Base-by-base conservation (phyloP, 2,888 invertebrate genomes). In the Embidobia sp. region DNA sequence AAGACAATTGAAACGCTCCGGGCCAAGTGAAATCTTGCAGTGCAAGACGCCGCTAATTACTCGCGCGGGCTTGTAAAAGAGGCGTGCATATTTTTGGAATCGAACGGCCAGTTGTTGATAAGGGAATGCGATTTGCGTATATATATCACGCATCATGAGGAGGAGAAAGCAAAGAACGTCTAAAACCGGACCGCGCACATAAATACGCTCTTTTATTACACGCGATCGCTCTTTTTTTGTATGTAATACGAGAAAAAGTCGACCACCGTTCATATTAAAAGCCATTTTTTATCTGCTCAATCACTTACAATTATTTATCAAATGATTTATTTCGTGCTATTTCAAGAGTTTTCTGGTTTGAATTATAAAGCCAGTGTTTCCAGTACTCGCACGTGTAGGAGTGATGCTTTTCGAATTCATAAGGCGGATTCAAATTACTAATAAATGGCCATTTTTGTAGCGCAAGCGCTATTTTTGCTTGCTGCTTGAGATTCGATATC, bases 121-220 rank as follows among this genome's bases (percentile, higher is more conserved):
- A 61, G 48, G 19, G 44, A 46, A 55, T 40, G 37, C 55, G 40
- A 37, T 26, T 55, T 16, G 55, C 16, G 19, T 37, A 59, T 44
- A 44, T 59, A 44, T 44, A 55, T 55, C 46, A 22, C 22, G 33
- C 22, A 42, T n/a, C 33, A 59, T 33, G 59, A 59, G 16, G 46
- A 16, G 44, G 46, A 46, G 46, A 59, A 46, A 57, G 42, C 11
- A 29, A 29, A 19, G 27, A 40, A 40, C 31, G 18, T 42, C 40
- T 57, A 57, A 57, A 57, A 42, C 31, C 33, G 22, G 33, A 59
- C 29, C 44, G 44, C 31, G 3, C 7, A n/a, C 33, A 59, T 59
- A 59, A 59, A 59, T 46, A 44, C 15, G 6, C 31, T 3, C n/a
- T 46, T 59, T 59, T 59, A 59, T 59, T 59, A 59, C 42, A 42